Conservation (phyloP, 2,113 vertebrate species). For the Lutjanus erythropterus region DNA sequence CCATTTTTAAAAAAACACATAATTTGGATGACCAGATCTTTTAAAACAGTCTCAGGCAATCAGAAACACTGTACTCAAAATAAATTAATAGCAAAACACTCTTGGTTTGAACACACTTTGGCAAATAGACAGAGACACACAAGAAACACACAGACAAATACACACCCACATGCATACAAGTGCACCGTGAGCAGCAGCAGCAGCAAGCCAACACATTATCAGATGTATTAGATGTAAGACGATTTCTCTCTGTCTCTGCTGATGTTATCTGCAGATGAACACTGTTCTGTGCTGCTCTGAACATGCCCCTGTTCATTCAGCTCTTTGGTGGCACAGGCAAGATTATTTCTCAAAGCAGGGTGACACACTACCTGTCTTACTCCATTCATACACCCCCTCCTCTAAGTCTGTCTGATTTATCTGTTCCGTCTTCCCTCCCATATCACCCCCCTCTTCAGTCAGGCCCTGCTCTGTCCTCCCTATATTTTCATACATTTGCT, state of each 20-base stretch:
- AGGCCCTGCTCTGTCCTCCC: not conserved
- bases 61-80: conserved; percentile 17
- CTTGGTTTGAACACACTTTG: not conserved
- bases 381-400: conserved; percentile 10
- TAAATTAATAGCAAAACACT: not conserved
- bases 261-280: conserved; percentile 63
- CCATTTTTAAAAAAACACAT: not conserved
- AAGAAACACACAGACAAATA: not conserved
- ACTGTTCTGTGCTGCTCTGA: conserved; percentile 26
- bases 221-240: conserved; percentile 48
- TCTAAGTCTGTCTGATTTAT: conserved; percentile 25
- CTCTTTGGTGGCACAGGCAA: conserved; percentile 30
- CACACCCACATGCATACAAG: conserved; percentile 8
- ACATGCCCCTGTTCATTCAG: conserved; percentile 46
- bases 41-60: not conserved
- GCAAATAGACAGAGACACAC: not conserved
- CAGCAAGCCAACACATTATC: conserved; percentile 40
- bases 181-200: conserved; percentile 2
- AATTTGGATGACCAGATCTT: not conserved
- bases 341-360: conserved; percentile 55
- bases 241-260: conserved; percentile 51
- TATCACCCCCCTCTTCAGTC: not conserved
- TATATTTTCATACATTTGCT: conserved; percentile 32
- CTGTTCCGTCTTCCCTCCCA: conserved; percentile 9
- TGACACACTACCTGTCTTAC: conserved; percentile 38